Conservation (phyloP, 2,797 vertebrate genomes). For the Xyrichtys novacula region DNA sequence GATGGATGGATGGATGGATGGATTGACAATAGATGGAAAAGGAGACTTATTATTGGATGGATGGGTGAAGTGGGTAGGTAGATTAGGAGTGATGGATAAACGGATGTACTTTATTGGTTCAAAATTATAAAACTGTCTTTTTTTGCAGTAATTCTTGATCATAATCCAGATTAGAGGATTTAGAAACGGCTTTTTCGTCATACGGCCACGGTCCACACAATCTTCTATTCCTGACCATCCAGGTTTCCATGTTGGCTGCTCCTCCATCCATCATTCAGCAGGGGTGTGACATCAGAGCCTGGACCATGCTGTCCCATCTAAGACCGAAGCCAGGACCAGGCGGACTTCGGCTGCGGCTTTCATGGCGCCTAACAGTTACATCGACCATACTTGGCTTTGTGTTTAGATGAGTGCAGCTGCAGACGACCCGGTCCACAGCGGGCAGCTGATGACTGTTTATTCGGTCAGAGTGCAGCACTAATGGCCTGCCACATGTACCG, state of each 20-base stretch:
- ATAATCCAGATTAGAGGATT: slow-evolving; percentile 19
- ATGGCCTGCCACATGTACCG: slow-evolving; percentile 51
- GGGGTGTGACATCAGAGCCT: slow-evolving; percentile 61
- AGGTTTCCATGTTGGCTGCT: slow-evolving; percentile 24
- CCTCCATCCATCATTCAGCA: slow-evolving; percentile 65
- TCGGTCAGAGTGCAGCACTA: slow-evolving; percentile 47
- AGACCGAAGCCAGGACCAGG: slow-evolving; percentile 49
- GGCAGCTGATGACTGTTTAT: slow-evolving; percentile 56
- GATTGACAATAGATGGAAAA: no score
- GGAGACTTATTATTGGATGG: no score
- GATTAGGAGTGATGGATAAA: no score
- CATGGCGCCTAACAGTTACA: slow-evolving; percentile 65
- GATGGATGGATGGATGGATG: no score
- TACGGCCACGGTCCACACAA: background rate
- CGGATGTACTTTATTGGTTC: no score
- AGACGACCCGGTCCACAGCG: slow-evolving; percentile 67
- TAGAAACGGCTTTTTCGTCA: slow-evolving; percentile 4
- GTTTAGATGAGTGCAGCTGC: slow-evolving; percentile 67
- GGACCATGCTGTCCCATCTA: slow-evolving; percentile 51
- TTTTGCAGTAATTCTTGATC: no score
- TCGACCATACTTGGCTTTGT: slow-evolving; percentile 64
- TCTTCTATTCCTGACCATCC: slow-evolving; percentile 21
- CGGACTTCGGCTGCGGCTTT: slow-evolving; percentile 65
- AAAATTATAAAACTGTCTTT: no score
- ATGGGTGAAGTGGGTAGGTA: no score